Evolutionary conservation across 2,797 vertebrate genomes (phyloP).

Genomic region (Scleropages formosus): DNA sequence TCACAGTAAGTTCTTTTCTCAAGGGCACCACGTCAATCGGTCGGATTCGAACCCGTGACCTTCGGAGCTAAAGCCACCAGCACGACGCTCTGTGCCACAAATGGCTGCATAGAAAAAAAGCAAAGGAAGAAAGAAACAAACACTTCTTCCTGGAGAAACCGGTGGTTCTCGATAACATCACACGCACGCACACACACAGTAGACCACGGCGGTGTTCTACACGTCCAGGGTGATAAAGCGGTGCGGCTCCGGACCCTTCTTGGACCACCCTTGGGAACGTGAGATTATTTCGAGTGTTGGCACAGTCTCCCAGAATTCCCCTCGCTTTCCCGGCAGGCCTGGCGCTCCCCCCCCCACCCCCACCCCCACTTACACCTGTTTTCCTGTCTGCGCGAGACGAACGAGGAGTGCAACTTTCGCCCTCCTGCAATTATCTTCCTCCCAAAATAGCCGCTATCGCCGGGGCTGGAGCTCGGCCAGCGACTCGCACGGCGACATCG

Average conservation of each 20-base stretch:
- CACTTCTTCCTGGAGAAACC: no score
- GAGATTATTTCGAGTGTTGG: not conserved
- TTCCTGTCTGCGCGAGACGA: conserved; percentile 1
- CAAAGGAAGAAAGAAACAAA: no score
- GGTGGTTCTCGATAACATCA: no score
- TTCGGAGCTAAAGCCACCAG: no score
- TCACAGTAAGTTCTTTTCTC: no score
- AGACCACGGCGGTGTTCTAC: not conserved
- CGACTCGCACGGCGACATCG: not conserved
- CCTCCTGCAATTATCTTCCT: conserved; percentile 22
- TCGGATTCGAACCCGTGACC: no score
- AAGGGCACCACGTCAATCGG: no score
- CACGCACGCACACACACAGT: no score
- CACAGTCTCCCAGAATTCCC: not conserved
- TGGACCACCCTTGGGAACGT: not conserved
- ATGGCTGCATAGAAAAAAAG: no score
- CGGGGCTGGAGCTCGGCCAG: not conserved
- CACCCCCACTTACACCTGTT: not conserved
- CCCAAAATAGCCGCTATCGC: conserved; percentile 26
- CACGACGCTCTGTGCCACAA: no score
- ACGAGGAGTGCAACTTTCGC: conserved; percentile 10
- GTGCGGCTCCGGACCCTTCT: not conserved
- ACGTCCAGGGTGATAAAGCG: not conserved
- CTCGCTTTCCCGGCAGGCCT: not conserved
- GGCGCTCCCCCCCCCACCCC: not conserved